phyloP scores from a whole-genome alignment of 2,113 vertebrate species.

The Gymnorhina tibicen region DNA sequence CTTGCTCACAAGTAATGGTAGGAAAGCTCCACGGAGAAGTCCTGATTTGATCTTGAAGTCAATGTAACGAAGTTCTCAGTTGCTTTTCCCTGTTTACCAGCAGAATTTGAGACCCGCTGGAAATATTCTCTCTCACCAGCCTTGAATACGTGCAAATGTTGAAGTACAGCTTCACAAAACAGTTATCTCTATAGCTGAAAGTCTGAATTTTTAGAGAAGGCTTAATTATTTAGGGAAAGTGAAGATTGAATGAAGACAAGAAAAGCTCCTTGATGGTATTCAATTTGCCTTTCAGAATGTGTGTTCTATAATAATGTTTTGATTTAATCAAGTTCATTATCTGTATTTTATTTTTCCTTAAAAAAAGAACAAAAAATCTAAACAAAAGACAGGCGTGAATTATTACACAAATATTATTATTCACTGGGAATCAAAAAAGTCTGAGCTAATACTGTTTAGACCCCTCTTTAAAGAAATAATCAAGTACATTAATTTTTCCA shows the following conservation, averaged over 20 bases:
- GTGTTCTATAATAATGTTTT: neutral
- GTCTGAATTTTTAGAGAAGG: neutral
- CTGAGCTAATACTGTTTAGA: neutral
- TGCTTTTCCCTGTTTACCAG: neutral
- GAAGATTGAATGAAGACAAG: neutral
- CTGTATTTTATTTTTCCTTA: neutral
- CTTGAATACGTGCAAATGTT: neutral
- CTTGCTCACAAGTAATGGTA: neutral
- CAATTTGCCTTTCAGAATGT: neutral
- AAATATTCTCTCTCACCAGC: neutral
- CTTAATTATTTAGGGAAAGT: neutral
- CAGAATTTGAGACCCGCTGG: neutral
- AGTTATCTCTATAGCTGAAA: neutral
- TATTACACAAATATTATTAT: neutral
- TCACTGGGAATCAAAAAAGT: neutral
- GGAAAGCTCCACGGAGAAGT: rapidly evolving
- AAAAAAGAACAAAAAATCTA: neutral
- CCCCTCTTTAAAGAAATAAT: neutral
- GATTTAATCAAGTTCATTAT: neutral
- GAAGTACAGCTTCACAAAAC: neutral
- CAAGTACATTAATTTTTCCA: neutral
- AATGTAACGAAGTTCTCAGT: neutral
- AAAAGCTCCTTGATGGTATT: neutral
- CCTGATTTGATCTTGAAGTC: neutral
- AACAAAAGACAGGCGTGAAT: neutral